Evolutionary conservation across 2,797 vertebrate species (phyloP).

Genomic region (Enteromius unitaeniatus): DNA sequence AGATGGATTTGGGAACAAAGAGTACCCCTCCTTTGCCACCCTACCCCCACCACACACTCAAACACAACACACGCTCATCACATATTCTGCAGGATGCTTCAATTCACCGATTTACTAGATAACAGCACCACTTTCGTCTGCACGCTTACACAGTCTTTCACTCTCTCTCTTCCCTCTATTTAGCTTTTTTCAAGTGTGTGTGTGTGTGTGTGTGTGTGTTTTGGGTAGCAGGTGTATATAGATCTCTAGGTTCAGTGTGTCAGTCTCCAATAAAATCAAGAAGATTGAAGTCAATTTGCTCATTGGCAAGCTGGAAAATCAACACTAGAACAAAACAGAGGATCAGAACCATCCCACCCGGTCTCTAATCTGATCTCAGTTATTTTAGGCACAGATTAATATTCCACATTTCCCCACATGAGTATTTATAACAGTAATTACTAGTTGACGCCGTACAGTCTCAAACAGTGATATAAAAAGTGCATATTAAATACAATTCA

Average conservation of each 20-base stretch:
- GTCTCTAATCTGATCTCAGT: slow-evolving; percentile 8
- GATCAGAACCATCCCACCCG: slow-evolving; percentile 54
- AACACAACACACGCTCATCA: slow-evolving; percentile 70
- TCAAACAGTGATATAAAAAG: neutral
- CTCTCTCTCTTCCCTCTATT: slow-evolving; percentile 64
- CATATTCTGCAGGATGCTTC: slow-evolving; percentile 80
- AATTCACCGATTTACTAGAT: slow-evolving; percentile 84
- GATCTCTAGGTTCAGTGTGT: slow-evolving; percentile 60
- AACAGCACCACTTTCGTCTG: slow-evolving; percentile 79
- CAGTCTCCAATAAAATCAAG: slow-evolving; percentile 87
- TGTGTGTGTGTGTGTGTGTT: slow-evolving; percentile 47
- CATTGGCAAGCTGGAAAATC: slow-evolving; percentile 85
- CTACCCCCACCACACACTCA: slow-evolving; percentile 67
- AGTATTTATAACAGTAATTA: neutral
- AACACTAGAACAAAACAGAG: slow-evolving; percentile 69
- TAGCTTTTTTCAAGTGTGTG: slow-evolving; percentile 41
- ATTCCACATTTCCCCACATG: neutral
- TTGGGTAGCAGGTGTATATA: slow-evolving; percentile 62
- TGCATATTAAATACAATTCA: neutral
- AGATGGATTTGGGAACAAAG: slow-evolving; percentile 90
- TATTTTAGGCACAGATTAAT: neutral
- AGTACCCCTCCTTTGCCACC: slow-evolving; percentile 66
- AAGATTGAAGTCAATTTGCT: slow-evolving; percentile 91
- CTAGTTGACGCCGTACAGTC: neutral
- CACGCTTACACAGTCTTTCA: slow-evolving; percentile 74